phyloP scores from a whole-genome alignment of 2,797 vertebrate genomes.

The Leptodactylus fallax region DNA sequence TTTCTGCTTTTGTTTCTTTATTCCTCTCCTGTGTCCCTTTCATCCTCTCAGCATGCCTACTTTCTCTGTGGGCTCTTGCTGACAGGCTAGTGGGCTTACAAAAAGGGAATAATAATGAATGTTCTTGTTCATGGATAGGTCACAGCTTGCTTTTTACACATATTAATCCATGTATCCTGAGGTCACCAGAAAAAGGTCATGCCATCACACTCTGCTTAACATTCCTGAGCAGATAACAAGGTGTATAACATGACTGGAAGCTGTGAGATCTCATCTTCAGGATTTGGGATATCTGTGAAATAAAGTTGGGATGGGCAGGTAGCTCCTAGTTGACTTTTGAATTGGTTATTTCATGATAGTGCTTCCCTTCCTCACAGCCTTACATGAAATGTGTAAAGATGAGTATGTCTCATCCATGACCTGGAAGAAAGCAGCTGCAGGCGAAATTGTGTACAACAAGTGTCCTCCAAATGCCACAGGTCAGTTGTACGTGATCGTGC shows the following conservation, averaged over 20 bases:
- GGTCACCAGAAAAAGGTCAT: constrained; percentile 41
- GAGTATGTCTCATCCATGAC: constrained; percentile 89
- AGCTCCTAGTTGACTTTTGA: constrained; percentile 9
- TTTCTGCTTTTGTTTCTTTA: constrained; percentile 43
- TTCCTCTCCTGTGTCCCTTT: constrained; percentile 25
- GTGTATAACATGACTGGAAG: constrained; percentile 39
- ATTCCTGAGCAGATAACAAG: constrained; percentile 32
- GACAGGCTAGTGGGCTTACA: constrained; percentile 46
- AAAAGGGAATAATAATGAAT: constrained; percentile 54
- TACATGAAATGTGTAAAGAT: constrained; percentile 92
- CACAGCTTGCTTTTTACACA: constrained; percentile 56
- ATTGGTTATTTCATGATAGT: constrained; percentile 36
- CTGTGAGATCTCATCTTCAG: constrained; percentile 51
- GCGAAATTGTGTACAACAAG: constrained; percentile 96
- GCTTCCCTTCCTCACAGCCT: constrained; percentile 51
- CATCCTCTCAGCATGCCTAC: constrained; percentile 28
- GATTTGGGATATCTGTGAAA: constrained; percentile 33
- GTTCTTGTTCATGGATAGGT: constrained; percentile 48
- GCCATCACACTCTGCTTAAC: constrained; percentile 35
- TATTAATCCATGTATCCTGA: constrained; percentile 33
- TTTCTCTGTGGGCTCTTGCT: constrained; percentile 52
- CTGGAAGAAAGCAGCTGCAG: constrained; percentile 94
- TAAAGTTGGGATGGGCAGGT: constrained; percentile 2
- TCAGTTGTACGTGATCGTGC: constrained; percentile 70
- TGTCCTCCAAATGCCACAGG: constrained; percentile 96